Evolutionary conservation across 2,113 vertebrate species (phyloP).

Genomic region (Urocitellus parryii): DNA sequence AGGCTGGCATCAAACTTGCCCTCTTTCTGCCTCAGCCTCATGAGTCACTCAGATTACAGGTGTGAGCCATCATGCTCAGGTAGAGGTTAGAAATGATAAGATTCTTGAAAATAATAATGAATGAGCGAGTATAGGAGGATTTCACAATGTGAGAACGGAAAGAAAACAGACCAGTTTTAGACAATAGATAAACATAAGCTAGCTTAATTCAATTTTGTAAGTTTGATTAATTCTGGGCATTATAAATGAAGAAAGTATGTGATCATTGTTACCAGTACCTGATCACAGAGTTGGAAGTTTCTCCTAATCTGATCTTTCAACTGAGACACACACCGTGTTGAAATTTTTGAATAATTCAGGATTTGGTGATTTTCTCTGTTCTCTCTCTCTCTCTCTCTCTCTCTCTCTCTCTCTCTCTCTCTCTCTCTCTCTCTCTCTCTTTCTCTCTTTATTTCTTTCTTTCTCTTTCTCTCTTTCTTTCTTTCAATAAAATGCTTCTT

Average conservation of each 20-base stretch:
- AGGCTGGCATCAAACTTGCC: neutral
- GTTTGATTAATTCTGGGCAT: neutral
- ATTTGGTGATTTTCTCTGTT: neutral
- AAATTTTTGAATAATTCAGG: neutral
- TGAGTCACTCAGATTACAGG: neutral
- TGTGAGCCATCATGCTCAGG: neutral
- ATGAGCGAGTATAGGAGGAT: neutral
- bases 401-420: fast-evolving
- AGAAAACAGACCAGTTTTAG: neutral
- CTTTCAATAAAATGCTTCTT: neutral
- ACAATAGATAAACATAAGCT: neutral
- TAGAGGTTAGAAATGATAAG: neutral
- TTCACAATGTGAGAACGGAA: neutral
- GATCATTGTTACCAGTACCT: neutral
- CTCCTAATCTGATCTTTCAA: neutral
- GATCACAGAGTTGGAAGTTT: neutral
- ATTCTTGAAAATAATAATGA: neutral
- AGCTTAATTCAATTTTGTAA: neutral
- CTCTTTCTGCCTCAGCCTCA: neutral
- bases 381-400: neutral
- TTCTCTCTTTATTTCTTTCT: neutral
- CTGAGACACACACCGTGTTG: neutral
- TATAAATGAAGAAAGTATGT: neutral
- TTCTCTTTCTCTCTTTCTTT: neutral
- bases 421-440: neutral